Percentiles rank a stretch among this genome's conserved stretches.
phyloP scores from a whole-genome alignment of 2,888 invertebrate genomes.

The Penaeus monodon region DNA sequence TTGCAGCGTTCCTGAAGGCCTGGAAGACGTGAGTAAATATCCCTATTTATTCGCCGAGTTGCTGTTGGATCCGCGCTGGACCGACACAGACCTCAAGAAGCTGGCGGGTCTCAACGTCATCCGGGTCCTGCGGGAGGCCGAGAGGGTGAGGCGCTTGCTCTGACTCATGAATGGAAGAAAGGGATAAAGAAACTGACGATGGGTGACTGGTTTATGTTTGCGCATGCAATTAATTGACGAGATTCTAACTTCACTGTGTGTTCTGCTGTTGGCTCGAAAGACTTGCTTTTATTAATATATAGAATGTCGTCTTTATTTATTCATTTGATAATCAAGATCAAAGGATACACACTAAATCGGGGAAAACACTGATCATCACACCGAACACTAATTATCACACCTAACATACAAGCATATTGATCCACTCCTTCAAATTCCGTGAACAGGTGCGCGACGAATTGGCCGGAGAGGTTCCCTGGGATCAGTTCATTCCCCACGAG shows the following conservation, averaged over 20 bases:
- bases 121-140: constrained; percentile 80
- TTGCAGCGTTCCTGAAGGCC: constrained; percentile 82
- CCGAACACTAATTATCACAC: no score
- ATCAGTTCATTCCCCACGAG: constrained; percentile 22
- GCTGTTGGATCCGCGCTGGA: constrained; percentile 82
- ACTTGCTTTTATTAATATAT: no score
- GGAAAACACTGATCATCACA: not conserved
- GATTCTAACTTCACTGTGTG: no score
- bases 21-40: constrained; percentile 85
- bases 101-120: constrained; percentile 83
- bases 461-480: constrained; percentile 6
- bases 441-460: constrained; percentile 8
- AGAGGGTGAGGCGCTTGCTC: constrained; percentile 72
- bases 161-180: not conserved
- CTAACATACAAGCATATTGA: no score
- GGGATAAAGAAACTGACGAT: not conserved
- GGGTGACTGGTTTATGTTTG: no score
- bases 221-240: no score
- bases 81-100: constrained; percentile 82
- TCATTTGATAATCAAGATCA: no score
- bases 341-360: not conserved
- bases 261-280: no score
- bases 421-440: not conserved
- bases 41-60: constrained; percentile 83
- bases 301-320: no score